phyloP scores from a whole-genome alignment of 2,113 vertebrate genomes.

The Seriola dumerili region DNA sequence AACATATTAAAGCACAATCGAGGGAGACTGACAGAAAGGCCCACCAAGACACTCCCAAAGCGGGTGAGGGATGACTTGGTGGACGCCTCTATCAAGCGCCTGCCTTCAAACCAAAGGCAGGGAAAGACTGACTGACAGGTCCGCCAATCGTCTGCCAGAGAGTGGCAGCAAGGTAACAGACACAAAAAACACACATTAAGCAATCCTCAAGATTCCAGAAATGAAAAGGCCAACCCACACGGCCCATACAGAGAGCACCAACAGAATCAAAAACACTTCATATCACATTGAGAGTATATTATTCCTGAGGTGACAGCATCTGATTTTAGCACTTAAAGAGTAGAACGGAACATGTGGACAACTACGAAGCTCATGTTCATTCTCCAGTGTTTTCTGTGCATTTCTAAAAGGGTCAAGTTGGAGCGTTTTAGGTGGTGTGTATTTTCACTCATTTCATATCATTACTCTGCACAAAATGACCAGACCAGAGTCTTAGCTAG shows the following conservation, averaged over 20 bases:
- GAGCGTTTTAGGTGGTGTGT: conserved; percentile 21
- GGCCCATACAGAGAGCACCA: conserved; percentile 82
- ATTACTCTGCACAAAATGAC: conserved; percentile 12
- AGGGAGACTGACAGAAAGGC: conserved; percentile 80
- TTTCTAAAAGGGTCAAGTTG: conserved; percentile 17
- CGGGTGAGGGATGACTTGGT: conserved; percentile 25
- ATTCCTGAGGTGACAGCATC: conserved; percentile 84
- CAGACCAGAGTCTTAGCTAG: conserved; percentile 39
- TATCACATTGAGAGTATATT: conserved; percentile 73
- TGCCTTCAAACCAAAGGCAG: conserved; percentile 61
- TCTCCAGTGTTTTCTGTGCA: conserved; percentile 32
- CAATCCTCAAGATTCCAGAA: conserved; percentile 82
- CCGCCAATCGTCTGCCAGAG: conserved; percentile 47
- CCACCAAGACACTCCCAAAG: conserved; percentile 65
- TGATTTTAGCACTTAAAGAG: conserved; percentile 77
- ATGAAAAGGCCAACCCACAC: conserved; percentile 87
- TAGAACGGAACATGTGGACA: conserved; percentile 51
- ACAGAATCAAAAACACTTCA: conserved; percentile 80
- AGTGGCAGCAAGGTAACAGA: conserved; percentile 69
- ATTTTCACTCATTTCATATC: conserved; percentile 13
- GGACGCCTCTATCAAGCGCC: conserved; percentile 39
- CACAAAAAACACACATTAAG: conserved; percentile 82
- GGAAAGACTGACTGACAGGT: conserved; percentile 43
- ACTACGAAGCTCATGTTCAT: conserved; percentile 35
- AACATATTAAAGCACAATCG: conserved; percentile 88